Evolutionary conservation across 2,888 invertebrate species (phyloP).

Genomic region (Orthosia gracilis): DNA sequence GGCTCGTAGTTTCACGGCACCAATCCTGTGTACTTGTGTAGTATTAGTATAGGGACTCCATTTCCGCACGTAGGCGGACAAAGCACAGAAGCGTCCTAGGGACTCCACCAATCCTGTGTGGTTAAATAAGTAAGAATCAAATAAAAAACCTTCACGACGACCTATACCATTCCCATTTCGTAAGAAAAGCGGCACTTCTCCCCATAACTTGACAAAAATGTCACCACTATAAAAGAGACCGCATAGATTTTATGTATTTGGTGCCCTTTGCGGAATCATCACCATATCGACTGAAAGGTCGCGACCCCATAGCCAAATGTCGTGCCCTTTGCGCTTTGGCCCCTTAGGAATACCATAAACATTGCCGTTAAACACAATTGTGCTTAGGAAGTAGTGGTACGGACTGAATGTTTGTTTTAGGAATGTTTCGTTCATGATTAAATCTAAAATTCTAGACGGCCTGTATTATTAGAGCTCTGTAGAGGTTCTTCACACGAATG

Average conservation of each 20-base stretch:
- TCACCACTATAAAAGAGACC: slow-evolving; percentile 78
- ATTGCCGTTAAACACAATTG: slow-evolving; percentile 51
- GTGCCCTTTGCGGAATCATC: slow-evolving; percentile 80
- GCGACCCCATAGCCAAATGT: slow-evolving; percentile 83
- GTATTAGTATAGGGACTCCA: too few species aligned
- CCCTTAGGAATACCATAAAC: slow-evolving; percentile 71
- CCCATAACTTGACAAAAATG: slow-evolving; percentile 74
- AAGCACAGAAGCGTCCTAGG: too few species aligned
- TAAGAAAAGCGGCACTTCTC: slow-evolving; percentile 40
- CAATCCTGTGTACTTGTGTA: too few species aligned
- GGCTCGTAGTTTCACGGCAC: too few species aligned
- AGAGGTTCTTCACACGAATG: not conserved
- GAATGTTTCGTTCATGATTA: not conserved
- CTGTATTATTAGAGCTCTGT: not conserved
- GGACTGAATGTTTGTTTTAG: slow-evolving; percentile 15
- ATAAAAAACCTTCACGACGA: too few species aligned
- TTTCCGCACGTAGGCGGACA: too few species aligned
- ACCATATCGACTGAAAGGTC: slow-evolving; percentile 82
- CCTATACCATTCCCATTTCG: slow-evolving; percentile 47
- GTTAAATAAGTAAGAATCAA: too few species aligned
- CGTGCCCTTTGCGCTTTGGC: slow-evolving; percentile 83
- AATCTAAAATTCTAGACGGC: not conserved
- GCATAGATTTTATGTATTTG: slow-evolving; percentile 79
- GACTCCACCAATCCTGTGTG: too few species aligned
- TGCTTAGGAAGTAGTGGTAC: not conserved